Conservation (phyloP, 2,888 invertebrate genomes). For the Dexiosoma caninum region DNA sequence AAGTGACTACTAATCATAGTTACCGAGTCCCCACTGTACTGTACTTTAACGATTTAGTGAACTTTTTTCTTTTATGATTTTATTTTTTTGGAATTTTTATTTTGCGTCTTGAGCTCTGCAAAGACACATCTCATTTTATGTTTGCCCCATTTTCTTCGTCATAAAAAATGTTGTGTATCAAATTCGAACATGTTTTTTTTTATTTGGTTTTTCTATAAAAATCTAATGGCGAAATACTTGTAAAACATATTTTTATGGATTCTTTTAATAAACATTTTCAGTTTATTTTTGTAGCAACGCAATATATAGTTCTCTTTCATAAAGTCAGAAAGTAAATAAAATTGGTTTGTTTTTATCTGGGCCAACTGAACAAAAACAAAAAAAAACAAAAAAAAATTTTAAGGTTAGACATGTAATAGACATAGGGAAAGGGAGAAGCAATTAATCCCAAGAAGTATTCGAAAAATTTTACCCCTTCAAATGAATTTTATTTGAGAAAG, state of each 20-base stretch:
- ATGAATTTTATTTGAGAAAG: background rate
- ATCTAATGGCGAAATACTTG: background rate
- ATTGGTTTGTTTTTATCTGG: slow-evolving; percentile 2
- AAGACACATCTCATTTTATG: background rate
- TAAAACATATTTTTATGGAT: background rate
- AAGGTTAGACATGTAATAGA: slow-evolving; percentile 25
- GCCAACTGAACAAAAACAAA: no score
- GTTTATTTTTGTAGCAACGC: background rate
- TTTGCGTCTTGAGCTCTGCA: background rate
- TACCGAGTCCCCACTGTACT: no score
- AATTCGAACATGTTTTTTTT: no score
- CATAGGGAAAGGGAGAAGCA: background rate
- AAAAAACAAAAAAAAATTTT: no score
- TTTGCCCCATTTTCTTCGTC: background rate
- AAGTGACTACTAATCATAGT: no score
- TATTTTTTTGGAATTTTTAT: no score
- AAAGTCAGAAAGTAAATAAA: background rate
- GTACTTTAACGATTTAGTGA: slow-evolving; percentile 17
- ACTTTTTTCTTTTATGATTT: slow-evolving; percentile 32
- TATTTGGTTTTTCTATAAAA: background rate
- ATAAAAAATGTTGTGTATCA: no score
- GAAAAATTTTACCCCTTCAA: no score
- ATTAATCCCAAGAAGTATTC: background rate
- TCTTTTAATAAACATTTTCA: background rate
- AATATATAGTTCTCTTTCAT: slow-evolving; percentile 6